These are phyloP conservation scores for Maniola hyperantus DNA, from an alignment of 2,888 invertebrate genomes.

Conservation along the genomic window DNA sequence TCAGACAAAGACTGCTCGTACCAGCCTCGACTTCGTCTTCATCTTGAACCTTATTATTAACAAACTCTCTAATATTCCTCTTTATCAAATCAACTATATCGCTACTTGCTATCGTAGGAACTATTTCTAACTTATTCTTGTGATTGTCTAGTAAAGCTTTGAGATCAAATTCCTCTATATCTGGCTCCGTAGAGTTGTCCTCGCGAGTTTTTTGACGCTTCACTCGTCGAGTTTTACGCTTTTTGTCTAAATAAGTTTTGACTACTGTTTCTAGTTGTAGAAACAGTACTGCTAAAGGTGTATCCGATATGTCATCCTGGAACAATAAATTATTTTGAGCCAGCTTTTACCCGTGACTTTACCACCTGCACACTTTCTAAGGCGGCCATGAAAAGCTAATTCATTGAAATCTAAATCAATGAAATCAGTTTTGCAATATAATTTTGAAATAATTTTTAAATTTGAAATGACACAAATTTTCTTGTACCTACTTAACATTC, in stretches of 20 bases:
- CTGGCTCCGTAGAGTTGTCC: constrained; percentile 44
- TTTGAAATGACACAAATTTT: too few species aligned
- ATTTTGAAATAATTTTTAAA: too few species aligned
- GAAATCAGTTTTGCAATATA: too few species aligned
- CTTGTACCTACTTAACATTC: too few species aligned
- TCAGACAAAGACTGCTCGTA: constrained; percentile 60
- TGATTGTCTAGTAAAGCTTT: constrained; percentile 56
- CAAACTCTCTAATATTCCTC: constrained; percentile 58
- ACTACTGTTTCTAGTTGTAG: constrained; percentile 72
- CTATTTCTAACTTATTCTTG: constrained; percentile 58
- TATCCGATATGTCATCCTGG: constrained; percentile 75
- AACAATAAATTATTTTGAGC: background rate
- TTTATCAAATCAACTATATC: constrained; percentile 63
- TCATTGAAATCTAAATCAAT: too few species aligned
- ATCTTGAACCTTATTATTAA: constrained; percentile 50
- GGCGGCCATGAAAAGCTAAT: too few species aligned
- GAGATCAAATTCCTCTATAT: constrained; percentile 55
- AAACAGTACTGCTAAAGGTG: constrained; percentile 71
- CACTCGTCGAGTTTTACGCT: constrained; percentile 62
- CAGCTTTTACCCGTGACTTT: too few species aligned
- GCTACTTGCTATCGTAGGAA: constrained; percentile 50
- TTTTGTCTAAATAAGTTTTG: constrained; percentile 62
- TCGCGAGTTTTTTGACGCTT: constrained; percentile 70
- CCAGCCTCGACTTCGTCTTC: constrained; percentile 67
- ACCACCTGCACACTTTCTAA: too few species aligned